These are phyloP conservation scores for Aradophagus sp. DNA, from an alignment of 1,140 invertebrate species.

Conservation along the genomic window DNA sequence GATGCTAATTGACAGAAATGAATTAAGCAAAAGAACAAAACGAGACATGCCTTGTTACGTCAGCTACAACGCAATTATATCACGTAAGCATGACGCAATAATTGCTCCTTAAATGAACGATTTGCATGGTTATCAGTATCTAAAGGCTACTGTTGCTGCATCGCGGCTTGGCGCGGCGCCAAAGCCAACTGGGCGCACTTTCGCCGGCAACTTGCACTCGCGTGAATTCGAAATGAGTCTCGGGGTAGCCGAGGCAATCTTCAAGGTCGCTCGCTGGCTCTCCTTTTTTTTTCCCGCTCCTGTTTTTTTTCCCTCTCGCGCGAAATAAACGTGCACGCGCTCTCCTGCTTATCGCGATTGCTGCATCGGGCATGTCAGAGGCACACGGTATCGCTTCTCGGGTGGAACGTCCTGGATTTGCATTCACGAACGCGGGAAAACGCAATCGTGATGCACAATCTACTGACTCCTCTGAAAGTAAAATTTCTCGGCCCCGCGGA, in stretches of 20 bases:
- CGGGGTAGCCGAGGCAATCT: slow-evolving; percentile 11
- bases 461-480: slow-evolving; percentile 25
- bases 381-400: slow-evolving; percentile 13
- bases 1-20: too few species aligned
- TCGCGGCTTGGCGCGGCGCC: slow-evolving; percentile 35
- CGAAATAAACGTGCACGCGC: slow-evolving; percentile 17
- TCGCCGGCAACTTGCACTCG: slow-evolving; percentile 36
- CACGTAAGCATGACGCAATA: slow-evolving; percentile 33
- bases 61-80: slow-evolving; percentile 27
- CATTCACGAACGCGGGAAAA: slow-evolving; percentile 36
- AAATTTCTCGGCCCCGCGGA: slow-evolving; percentile 6
- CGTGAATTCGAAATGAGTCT: slow-evolving; percentile 28
- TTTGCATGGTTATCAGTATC: slow-evolving; percentile 42
- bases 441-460: slow-evolving; percentile 31
- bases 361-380: slow-evolving; percentile 18
- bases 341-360: slow-evolving; percentile 31
- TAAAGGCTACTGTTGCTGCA: neutral
- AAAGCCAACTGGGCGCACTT: slow-evolving; percentile 31
- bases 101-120: slow-evolving; percentile 36
- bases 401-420: slow-evolving; percentile 40
- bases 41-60: too few species aligned
- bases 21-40: too few species aligned
- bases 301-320: slow-evolving; percentile 7
- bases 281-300: too few species aligned
- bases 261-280: too few species aligned